Base-by-base conservation (phyloP, 1,140 invertebrate species). In the Listronotus oregonensis region DNA sequence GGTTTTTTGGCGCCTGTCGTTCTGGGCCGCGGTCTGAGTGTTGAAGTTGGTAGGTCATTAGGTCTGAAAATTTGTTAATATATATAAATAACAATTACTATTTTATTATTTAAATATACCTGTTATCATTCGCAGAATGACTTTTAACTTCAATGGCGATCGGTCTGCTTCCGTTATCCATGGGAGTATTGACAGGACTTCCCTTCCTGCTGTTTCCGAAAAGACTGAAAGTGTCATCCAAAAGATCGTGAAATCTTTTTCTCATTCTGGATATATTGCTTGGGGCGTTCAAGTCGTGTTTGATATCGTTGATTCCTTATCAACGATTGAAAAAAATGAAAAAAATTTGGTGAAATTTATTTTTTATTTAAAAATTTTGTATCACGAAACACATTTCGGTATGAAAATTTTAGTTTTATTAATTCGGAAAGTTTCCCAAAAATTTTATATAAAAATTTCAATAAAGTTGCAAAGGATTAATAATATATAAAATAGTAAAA, bases 141-240 rank as follows among this genome's bases (percentile, higher is more conserved):
- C 80, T 82, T 73, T 82, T 78, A 21, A 77, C 69, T 68, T 77
- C 74, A 42, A 73, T 73, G 1, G 69, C 60, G 18, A 65, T 49
- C 15, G 68, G 66, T 37, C 58, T 62, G 39, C 42, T 58, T 43
- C 44, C 32, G 77, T 46, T 63, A 64, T 58, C 64, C 39, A 63
- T 59, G 51, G 66, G 70, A 8, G 67, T 63, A 27, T 82, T 75
- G 49, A 77, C 77, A 32, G 78, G 77, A 67, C 81, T 85, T 3
- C 71, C 76, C 44, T 83, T 81, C 67, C 82, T 79, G 50, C 80
- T 84, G 52, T 79, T 84, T 37, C 83, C 84, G 69, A 88, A 87
- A 27, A 87, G 78, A 67, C 82, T 87, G 73, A 88, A 87, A 1
- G 87, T 87, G 65, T 89, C 87, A 70, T 89, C 87, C 14, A 89